Evolutionary conservation across 53 echinoderm and acorn worm species (phyloP).

Genomic region (Holothuria scabra): DNA sequence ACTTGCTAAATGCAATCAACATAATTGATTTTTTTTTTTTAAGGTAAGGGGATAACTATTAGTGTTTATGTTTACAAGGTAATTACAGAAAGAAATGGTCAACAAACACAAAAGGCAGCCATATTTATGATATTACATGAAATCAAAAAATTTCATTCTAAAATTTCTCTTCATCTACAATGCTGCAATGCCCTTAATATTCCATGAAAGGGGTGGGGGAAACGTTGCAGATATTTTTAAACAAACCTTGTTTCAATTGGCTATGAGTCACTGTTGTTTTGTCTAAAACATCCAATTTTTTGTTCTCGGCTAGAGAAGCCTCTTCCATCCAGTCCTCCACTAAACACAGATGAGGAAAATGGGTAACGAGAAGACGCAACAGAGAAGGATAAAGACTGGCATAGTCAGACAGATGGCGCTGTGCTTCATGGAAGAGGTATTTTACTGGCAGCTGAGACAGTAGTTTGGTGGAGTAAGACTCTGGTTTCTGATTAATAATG

Average conservation of each 20-base stretch:
- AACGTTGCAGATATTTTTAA: too few species aligned
- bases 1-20: too few species aligned
- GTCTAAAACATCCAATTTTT: conserved; percentile 22
- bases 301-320: conserved; percentile 50
- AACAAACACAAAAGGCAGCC: too few species aligned
- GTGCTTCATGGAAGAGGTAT: conserved; percentile 88
- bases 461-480: conserved; percentile 89
- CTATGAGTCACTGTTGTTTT: conserved; percentile 48
- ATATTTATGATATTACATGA: too few species aligned
- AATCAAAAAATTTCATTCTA: too few species aligned
- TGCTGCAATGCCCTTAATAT: too few species aligned
- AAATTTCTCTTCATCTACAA: too few species aligned
- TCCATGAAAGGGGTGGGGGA: too few species aligned
- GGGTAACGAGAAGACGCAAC: conserved; percentile 90
- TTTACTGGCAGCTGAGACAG: conserved; percentile 95
- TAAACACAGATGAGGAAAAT: conserved; percentile 96
- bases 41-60: too few species aligned
- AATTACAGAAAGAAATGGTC: too few species aligned
- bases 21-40: too few species aligned
- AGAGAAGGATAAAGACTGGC: conserved; percentile 86
- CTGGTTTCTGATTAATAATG: conserved; percentile 76
- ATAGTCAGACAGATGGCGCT: conserved; percentile 75
- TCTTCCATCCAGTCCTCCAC: conserved; percentile 97
- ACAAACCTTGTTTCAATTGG: conserved; percentile 68
- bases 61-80: too few species aligned